phyloP scores from a whole-genome alignment of 2,797 vertebrate species.

The Pagetopsis macropterus region DNA sequence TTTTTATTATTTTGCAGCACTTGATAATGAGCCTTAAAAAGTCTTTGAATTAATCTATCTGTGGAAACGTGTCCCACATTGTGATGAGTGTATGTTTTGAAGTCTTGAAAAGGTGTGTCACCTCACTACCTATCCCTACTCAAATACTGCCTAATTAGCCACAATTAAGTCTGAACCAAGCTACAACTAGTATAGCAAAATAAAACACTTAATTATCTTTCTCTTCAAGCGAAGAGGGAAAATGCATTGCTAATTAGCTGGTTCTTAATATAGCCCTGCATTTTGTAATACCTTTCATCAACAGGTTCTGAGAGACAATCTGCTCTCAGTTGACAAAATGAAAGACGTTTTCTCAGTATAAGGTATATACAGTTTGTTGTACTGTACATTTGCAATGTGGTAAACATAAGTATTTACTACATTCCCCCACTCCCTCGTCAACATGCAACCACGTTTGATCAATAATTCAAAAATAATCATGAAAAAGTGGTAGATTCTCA shows the following conservation, averaged over 20 bases:
- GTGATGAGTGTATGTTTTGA: constrained; percentile 45
- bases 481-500: constrained; percentile 37
- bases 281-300: constrained; percentile 51
- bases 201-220: constrained; percentile 66
- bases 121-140: constrained; percentile 54
- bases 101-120: constrained; percentile 57
- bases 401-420: constrained; percentile 24
- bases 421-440: constrained; percentile 20
- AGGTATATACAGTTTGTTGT: neutral
- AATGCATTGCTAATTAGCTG: constrained; percentile 55
- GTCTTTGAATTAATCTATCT: neutral
- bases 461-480: constrained; percentile 67
- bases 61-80: neutral
- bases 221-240: constrained; percentile 55
- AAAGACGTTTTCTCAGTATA: constrained; percentile 8
- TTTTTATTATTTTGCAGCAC: neutral
- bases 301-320: constrained; percentile 33
- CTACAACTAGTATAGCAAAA: constrained; percentile 65
- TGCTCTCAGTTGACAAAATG: constrained; percentile 24
- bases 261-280: constrained; percentile 46
- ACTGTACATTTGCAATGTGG: neutral
- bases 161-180: constrained; percentile 61
- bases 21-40: neutral
- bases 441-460: constrained; percentile 44
- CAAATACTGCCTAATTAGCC: constrained; percentile 63